phyloP scores from a whole-genome alignment of 2,888 invertebrate species.

The Himalopsyche tibetana region DNA sequence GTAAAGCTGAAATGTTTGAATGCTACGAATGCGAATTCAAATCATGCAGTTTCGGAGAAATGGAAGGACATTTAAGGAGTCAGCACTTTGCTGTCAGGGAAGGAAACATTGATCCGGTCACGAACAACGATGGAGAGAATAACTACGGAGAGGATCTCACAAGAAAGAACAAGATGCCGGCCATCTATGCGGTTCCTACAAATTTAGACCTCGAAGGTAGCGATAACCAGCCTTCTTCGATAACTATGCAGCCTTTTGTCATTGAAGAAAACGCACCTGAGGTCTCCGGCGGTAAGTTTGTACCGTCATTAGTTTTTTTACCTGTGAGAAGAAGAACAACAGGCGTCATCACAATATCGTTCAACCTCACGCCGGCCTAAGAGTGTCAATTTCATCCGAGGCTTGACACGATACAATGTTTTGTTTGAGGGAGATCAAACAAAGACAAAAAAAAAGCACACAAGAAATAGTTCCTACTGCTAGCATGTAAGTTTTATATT shows the following conservation, averaged over 20 bases:
- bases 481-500: slow-evolving; percentile 66
- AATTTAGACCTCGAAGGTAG: slow-evolving; percentile 67
- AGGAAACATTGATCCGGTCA: slow-evolving; percentile 69
- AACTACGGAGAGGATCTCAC: slow-evolving; percentile 60
- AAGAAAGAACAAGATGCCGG: slow-evolving; percentile 72
- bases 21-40: slow-evolving; percentile 76
- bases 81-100: slow-evolving; percentile 74
- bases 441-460: slow-evolving; percentile 64
- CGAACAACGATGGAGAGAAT: slow-evolving; percentile 58
- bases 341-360: slow-evolving; percentile 91
- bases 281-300: slow-evolving; percentile 80
- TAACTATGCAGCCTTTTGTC: slow-evolving; percentile 95
- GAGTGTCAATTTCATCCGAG: slow-evolving; percentile 17
- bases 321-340: slow-evolving; percentile 93
- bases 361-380: slow-evolving; percentile 95
- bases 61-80: slow-evolving; percentile 75
- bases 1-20: slow-evolving; percentile 72
- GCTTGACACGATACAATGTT: slow-evolving; percentile 9
- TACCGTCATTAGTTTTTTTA: slow-evolving; percentile 95
- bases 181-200: slow-evolving; percentile 82
- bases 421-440: slow-evolving; percentile 52
- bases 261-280: slow-evolving; percentile 82
- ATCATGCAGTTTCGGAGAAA: slow-evolving; percentile 74
- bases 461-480: slow-evolving; percentile 66
- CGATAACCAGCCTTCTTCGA: slow-evolving; percentile 71